Evolutionary conservation across 2,888 invertebrate species (phyloP).

Genomic region (Lumbricus terrestris): DNA sequence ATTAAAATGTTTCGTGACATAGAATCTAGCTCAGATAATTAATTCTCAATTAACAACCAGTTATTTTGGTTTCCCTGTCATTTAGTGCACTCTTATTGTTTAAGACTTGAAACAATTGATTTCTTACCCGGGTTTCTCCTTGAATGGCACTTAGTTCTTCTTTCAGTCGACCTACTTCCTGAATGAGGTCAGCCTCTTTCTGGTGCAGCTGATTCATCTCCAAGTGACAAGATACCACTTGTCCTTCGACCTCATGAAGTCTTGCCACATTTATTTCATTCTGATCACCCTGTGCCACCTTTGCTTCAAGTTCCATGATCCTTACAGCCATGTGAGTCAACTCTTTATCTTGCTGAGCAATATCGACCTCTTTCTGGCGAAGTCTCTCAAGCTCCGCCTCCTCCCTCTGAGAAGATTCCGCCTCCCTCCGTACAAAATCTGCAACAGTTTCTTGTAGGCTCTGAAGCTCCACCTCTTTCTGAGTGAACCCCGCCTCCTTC

Average conservation of each 20-base stretch:
- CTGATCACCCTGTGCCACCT: background rate
- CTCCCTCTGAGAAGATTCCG: no score
- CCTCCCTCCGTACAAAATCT: no score
- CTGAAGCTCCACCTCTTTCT: background rate
- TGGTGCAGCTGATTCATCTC: background rate
- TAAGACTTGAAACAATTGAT: background rate
- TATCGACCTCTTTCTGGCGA: no score
- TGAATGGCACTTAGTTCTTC: constrained; percentile 15
- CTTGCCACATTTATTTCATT: background rate
- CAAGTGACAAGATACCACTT: background rate
- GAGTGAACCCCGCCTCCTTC: background rate
- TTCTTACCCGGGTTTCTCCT: background rate
- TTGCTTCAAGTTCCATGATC: background rate
- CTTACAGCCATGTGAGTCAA: background rate
- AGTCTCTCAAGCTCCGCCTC: no score
- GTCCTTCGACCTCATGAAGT: background rate
- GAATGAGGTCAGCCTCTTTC: background rate
- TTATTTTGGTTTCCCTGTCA: no score
- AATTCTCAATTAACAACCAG: background rate
- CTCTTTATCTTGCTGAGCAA: no score
- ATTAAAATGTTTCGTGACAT: no score
- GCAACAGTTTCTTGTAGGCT: no score
- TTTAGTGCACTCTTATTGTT: no score
- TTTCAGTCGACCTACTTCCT: constrained; percentile 12
- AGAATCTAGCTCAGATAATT: background rate